Base-by-base conservation (phyloP, 2,797 vertebrate species). In the Botia almorhae region DNA sequence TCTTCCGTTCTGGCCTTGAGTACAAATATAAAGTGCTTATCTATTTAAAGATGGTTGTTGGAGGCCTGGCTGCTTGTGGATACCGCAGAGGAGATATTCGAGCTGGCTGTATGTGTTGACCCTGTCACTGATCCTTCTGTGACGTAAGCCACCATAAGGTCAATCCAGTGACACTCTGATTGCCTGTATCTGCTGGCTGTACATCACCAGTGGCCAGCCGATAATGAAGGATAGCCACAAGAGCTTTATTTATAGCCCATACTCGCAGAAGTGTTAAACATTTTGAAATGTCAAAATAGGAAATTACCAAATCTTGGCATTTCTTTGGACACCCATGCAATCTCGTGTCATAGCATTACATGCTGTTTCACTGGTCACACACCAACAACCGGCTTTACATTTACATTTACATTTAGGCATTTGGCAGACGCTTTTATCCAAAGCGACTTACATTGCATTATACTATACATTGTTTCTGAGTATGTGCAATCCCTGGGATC, bases 41-140 rank as follows among this genome's bases (percentile, higher is more conserved):
- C 94, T 94, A 93, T 94, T 95, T 93, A 94, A 93, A 93, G 92
- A 89, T 72, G 76, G 78, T 84, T 82, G 90, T 86, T 84, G 86
- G 88, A 80, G 48, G 70, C 82, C 82, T 85, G 53, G 67, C 78
- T 79, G 85, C 87, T 89, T 26, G 19, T 39, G 81, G 63, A 72
- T 72, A 72, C 76, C 61, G 69, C 82, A 85, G 78, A 67, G 64
- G 82, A 76, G 91, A 90, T 85, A 91, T 88, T 85, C 84, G 91
- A 93, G 93, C 89, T 78, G 82, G 81, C 75, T 68, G n/a, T 56
- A 68, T 86, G 51, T 56, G 71, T 85, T 85, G 71, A 76, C 39
- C 83, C 86, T 60, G 87, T 88, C 88, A 92, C 89, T 88, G 91
- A 94, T 93, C 91, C 91, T 74, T 88, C 88, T 81, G 76, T 64